Evolutionary conservation across 2,797 vertebrate species (phyloP).

Genomic region (Corythornis leucogaster): DNA sequence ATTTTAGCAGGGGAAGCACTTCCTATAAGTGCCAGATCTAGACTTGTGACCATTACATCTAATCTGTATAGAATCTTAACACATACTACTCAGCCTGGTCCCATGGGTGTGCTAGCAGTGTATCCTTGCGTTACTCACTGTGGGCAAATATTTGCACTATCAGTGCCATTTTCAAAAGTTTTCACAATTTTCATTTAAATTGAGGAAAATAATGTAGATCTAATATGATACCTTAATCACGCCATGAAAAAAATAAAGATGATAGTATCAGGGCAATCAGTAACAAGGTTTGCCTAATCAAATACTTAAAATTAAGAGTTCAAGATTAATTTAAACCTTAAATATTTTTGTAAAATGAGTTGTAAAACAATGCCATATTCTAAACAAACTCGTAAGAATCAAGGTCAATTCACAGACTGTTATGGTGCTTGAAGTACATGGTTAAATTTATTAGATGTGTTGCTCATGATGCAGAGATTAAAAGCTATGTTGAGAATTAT

Average conservation of each 20-base stretch:
- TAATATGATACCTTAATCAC: background rate
- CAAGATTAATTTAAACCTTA: background rate
- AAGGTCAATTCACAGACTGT: background rate
- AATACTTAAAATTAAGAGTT: background rate
- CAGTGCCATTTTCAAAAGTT: background rate
- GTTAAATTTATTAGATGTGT: constrained; percentile 12
- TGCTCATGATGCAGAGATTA: background rate
- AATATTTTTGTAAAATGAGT: background rate
- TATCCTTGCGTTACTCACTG: background rate
- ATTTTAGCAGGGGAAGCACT: background rate
- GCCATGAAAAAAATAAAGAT: background rate
- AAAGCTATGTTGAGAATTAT: constrained; percentile 15
- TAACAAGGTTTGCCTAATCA: background rate
- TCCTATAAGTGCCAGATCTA: background rate
- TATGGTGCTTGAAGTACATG: background rate
- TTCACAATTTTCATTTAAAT: background rate
- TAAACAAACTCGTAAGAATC: constrained; percentile 8
- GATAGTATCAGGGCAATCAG: background rate
- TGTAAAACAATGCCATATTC: background rate
- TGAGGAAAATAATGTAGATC: background rate
- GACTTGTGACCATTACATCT: too few relatives aligned
- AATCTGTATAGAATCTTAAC: background rate
- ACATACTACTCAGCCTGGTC: background rate
- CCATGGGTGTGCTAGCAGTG: background rate
- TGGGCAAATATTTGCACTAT: background rate